These are phyloP conservation scores for Sylvia borin DNA, from an alignment of 2,797 vertebrate species.

Conservation along the genomic window DNA sequence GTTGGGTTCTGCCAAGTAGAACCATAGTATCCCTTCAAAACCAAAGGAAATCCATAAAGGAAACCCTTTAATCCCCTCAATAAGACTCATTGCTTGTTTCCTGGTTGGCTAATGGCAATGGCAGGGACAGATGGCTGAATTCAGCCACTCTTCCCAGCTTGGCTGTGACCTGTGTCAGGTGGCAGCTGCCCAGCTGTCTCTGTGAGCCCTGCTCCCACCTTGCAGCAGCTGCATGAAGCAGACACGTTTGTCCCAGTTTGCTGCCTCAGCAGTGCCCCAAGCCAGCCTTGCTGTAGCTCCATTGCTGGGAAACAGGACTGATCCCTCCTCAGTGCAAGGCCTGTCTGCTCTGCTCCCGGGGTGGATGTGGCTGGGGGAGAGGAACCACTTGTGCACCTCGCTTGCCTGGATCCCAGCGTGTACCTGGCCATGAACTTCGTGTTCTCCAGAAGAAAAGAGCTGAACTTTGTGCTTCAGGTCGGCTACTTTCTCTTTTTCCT, in stretches of 20 bases:
- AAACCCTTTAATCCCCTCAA: neutral
- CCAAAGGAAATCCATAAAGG: neutral
- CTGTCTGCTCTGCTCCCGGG: neutral
- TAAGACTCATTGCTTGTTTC: neutral
- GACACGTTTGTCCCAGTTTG: neutral
- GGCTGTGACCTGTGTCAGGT: neutral
- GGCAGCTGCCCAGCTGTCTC: neutral
- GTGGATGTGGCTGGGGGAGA: neutral
- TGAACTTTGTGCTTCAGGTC: slow-evolving; percentile 83
- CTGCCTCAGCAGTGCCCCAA: neutral
- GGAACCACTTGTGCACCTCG: rapidly evolving
- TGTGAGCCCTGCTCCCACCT: neutral
- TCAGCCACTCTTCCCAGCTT: neutral
- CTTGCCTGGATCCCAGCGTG: neutral
- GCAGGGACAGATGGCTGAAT: neutral
- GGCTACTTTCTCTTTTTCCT: slow-evolving; percentile 76
- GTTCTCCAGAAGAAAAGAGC: slow-evolving; percentile 78
- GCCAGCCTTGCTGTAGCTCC: neutral
- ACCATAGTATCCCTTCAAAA: neutral
- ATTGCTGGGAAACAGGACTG: neutral
- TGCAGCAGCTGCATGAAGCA: neutral
- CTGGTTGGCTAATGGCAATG: neutral
- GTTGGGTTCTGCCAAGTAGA: neutral
- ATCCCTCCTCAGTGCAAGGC: neutral
- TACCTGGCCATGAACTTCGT: slow-evolving; percentile 84